Evolutionary conservation across 2,113 vertebrate genomes (phyloP).

Genomic region (Oreochromis spilurus): DNA sequence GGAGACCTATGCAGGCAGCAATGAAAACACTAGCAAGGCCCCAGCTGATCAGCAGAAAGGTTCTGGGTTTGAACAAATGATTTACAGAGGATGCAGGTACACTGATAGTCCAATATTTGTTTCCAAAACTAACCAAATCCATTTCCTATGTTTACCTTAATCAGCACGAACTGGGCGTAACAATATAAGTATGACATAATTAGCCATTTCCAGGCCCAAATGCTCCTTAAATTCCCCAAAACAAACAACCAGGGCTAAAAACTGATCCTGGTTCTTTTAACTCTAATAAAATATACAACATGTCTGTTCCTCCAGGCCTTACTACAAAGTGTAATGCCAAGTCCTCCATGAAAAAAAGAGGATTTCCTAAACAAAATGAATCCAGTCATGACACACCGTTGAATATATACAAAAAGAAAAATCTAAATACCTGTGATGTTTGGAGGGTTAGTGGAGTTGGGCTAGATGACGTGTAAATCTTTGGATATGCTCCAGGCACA

Average conservation of each 20-base stretch:
- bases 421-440: not conserved
- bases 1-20: not conserved
- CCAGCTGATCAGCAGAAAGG: not conserved
- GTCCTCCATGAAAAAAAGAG: not conserved
- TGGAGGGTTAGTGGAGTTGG: not conserved
- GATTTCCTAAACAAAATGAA: not conserved
- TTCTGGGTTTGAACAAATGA: not conserved
- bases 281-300: not conserved
- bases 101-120: not conserved
- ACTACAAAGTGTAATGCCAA: not conserved
- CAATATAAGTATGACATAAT: not conserved
- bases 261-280: fast-evolving
- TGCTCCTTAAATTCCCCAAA: not conserved
- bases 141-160: not conserved
- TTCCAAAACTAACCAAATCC: not conserved
- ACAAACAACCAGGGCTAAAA: not conserved
- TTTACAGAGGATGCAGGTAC: not conserved
- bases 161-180: not conserved
- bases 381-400: not conserved
- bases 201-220: not conserved
- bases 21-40: not conserved
- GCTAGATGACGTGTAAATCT: not conserved
- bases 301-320: not conserved
- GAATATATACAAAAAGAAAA: not conserved
- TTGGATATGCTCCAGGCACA: not conserved